These are phyloP conservation scores for Lagorchestes hirsutus DNA, from an alignment of 2,797 vertebrate genomes.

Conservation along the genomic window DNA sequence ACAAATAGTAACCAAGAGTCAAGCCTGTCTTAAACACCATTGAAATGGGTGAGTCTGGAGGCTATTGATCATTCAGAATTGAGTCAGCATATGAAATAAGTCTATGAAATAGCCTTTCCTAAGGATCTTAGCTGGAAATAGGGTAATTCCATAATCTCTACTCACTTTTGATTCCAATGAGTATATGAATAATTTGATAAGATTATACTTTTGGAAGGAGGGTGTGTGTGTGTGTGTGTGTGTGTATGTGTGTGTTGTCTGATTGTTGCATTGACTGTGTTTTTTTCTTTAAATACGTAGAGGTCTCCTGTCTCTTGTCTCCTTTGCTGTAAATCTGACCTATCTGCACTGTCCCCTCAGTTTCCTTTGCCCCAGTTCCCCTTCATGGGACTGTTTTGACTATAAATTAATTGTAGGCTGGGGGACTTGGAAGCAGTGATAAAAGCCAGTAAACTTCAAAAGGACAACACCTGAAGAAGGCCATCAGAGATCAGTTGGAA, in stretches of 20 bases:
- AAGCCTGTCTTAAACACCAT: neutral
- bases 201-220: neutral
- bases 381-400: constrained; percentile 70
- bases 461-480: constrained; percentile 58
- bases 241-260: neutral
- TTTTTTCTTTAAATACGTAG: neutral
- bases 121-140: neutral
- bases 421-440: constrained; percentile 70
- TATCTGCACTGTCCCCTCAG: neutral
- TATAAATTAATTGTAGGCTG: constrained; percentile 78
- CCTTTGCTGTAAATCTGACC: neutral
- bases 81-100: neutral
- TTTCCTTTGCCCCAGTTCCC: constrained; percentile 44
- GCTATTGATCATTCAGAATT: neutral
- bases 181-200: neutral
- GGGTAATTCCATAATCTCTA: neutral
- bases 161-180: neutral
- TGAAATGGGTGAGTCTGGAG: neutral
- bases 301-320: neutral
- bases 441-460: constrained; percentile 81
- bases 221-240: too few species aligned
- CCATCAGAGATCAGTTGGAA: constrained; percentile 39
- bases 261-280: neutral
- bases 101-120: neutral
- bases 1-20: neutral